phyloP scores from a whole-genome alignment of 2,888 invertebrate genomes.

The Caenorhabditis sulstoni region DNA sequence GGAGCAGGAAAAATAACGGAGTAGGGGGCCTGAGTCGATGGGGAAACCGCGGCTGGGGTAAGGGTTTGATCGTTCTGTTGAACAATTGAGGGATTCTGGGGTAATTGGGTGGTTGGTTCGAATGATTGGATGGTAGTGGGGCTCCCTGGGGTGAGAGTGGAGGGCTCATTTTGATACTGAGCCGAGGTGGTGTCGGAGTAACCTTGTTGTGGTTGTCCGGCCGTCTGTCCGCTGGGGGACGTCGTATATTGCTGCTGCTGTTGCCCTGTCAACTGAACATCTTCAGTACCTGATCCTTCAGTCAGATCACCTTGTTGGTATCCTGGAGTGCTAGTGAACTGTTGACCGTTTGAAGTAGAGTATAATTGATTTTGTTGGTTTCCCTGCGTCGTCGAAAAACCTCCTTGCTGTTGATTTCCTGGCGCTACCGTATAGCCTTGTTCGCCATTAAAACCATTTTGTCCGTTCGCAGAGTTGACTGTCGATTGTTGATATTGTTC shows the following conservation, averaged over 20 bases:
- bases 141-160: not conserved
- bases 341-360: too few relatives aligned
- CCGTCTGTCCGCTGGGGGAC: not conserved
- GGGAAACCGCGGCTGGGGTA: not conserved
- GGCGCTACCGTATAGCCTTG: not conserved
- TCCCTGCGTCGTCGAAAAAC: not conserved
- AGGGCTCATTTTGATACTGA: not conserved
- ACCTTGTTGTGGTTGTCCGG: conserved; percentile 27
- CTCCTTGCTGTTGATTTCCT: conserved; percentile 3
- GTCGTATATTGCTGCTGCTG: conserved; percentile 37
- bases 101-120: conserved; percentile 4
- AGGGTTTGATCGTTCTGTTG: not conserved
- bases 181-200: conserved; percentile 26
- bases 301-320: conserved; percentile 47
- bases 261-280: conserved; percentile 35
- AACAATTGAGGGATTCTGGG: not conserved
- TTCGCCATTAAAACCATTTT: not conserved
- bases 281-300: conserved; percentile 40
- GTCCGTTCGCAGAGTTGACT: not conserved
- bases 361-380: conserved; percentile 3
- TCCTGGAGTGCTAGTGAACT: conserved; percentile 21
- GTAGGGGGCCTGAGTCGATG: conserved; percentile 14
- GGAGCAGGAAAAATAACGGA: conserved; percentile 30
- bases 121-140: not conserved
- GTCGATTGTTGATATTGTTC: conserved; percentile 12